Evolutionary conservation across 2,888 invertebrate species (phyloP), one percentile per base, ranked within the genome.

Genomic region (Cyclophora punctaria): DNA sequence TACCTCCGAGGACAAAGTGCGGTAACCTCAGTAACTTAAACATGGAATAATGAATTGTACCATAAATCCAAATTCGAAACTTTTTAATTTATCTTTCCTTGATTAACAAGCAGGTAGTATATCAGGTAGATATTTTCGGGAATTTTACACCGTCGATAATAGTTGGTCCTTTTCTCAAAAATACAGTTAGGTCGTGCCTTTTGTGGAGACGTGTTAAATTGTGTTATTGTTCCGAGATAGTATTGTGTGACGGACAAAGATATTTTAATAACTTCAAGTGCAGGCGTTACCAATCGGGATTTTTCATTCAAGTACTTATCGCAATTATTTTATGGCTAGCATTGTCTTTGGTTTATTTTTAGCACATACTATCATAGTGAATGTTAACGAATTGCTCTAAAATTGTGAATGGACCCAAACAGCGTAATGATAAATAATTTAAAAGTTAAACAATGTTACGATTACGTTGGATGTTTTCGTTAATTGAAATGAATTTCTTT

Each of bases 81-180:
- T 63, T 66, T 69, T 71, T 81, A 82, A 85, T 83, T 83, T 86
- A 84, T 80, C 75, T 75, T 1, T 37, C 1, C 64, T 74, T 78
- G 80, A 83, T 85, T 80, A 75, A 71, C 64, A 59, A 51, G 20
- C 83, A 84, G 83, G 85, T 83, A 84, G 68, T 63, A 56, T 59
- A 58, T 71, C 81, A 83, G 84, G 83, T 83, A 84, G 76, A 72
- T 66, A 75, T 80, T 80, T 78, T 37, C 75, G 75, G 73, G 74
- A 80, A 77, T 73, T 75, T 67, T 65, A 70, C 64, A 65, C 67
- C 54, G 52, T 61, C 54, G 56, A 66, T 69, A 51, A 45, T 41
- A 54, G 59, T 66, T 69, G 77, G 79, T 79, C 82, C 83, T 78
- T 78, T 72, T 66, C 80, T 78, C 68, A 62, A 63, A 69, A 66